phyloP scores from a whole-genome alignment of 2,797 vertebrate genomes.

The Coilia nasus region DNA sequence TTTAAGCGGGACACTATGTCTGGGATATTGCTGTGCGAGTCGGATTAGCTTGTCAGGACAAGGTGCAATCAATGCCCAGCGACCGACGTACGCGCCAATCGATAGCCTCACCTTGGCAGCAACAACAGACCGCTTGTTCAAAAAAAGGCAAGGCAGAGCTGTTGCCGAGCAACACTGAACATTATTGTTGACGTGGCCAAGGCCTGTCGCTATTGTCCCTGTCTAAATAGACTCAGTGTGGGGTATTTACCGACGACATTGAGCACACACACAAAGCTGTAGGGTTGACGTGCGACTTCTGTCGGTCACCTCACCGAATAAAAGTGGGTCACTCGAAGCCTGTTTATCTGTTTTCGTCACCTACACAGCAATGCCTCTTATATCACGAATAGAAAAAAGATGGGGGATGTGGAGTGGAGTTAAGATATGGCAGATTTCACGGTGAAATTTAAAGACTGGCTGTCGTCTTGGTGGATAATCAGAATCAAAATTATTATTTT shows the following conservation, averaged over 20 bases:
- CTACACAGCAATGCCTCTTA: too few species aligned
- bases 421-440: too few species aligned
- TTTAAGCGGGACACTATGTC: background rate
- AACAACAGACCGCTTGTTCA: background rate
- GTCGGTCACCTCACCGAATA: too few species aligned
- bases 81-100: background rate
- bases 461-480: too few species aligned
- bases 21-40: background rate
- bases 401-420: too few species aligned
- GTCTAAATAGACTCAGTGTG: background rate
- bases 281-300: too few species aligned
- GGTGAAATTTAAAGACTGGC: too few species aligned
- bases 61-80: slow-evolving; percentile 1
- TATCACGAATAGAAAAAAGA: too few species aligned
- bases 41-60: background rate
- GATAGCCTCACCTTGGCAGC: slow-evolving; percentile 16
- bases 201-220: background rate
- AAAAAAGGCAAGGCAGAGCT: background rate
- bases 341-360: too few species aligned
- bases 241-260: background rate
- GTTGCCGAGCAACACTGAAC: slow-evolving; percentile 4
- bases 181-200: background rate
- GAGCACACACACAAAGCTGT: too few species aligned
- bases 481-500: too few species aligned
- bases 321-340: too few species aligned